A percentile compares a stretch with the other conserved stretches of the same genome.
Conservation (phyloP, 2,797 vertebrate genomes). For the Telmatherina bonti region DNA sequence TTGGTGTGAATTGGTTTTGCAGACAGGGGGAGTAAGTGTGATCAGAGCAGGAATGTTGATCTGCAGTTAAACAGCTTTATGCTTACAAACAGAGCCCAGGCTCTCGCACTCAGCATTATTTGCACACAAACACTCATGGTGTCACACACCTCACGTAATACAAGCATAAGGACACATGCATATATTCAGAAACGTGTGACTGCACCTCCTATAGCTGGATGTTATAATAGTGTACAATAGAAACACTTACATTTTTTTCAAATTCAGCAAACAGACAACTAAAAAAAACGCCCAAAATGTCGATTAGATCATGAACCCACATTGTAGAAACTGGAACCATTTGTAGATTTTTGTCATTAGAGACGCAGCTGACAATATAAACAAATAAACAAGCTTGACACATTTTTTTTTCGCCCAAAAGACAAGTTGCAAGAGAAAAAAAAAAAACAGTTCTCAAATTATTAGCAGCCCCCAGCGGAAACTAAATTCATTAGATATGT, state of each 20-base stretch:
- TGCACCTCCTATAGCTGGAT: neutral
- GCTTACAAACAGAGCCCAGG: conserved; percentile 65
- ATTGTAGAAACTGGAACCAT: neutral
- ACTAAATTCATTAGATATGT: neutral
- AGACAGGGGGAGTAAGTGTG: conserved; percentile 66
- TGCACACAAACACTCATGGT: conserved; percentile 57
- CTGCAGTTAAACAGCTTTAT: conserved; percentile 82
- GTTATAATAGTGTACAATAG: neutral
- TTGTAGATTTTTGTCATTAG: neutral
- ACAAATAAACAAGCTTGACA: neutral
- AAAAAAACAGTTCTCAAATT: neutral
- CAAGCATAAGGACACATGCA: conserved; percentile 31
- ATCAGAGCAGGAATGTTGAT: conserved; percentile 83
- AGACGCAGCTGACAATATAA: neutral
- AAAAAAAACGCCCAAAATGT: neutral
- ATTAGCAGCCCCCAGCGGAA: neutral
- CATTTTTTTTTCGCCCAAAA: neutral
- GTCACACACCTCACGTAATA: conserved; percentile 47
- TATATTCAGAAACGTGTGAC: neutral
- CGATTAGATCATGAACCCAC: neutral
- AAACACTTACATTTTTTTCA: neutral
- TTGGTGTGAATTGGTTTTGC: conserved; percentile 41
- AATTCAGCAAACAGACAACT: neutral
- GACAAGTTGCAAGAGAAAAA: neutral
- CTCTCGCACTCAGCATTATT: conserved; percentile 46